Percentiles rank a stretch among this genome's conserved stretches.
Evolutionary conservation across 2,888 invertebrate genomes (phyloP).

Genomic region (Lapara coniferarum): DNA sequence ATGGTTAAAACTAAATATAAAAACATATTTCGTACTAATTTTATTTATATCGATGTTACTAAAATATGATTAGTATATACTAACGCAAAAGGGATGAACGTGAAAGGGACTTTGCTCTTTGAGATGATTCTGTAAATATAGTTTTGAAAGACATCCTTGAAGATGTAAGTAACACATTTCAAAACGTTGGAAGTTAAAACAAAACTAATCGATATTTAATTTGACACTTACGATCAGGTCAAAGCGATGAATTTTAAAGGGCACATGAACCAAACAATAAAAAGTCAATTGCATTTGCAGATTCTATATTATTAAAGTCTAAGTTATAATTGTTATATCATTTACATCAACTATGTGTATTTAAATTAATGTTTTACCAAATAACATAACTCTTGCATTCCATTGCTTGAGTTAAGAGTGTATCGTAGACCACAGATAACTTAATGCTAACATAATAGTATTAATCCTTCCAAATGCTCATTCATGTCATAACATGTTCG

Average conservation of each 20-base stretch:
- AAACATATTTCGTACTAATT: too few species aligned
- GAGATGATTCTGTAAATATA: not conserved
- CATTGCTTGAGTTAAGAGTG: too few species aligned
- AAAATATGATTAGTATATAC: not conserved
- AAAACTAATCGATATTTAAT: constrained; percentile 42
- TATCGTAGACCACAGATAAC: too few species aligned
- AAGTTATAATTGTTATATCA: not conserved
- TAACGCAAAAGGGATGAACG: too few species aligned
- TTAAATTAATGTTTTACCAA: not conserved
- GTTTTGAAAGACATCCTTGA: constrained; percentile 31
- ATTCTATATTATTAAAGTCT: not conserved
- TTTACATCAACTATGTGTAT: not conserved
- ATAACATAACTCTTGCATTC: too few species aligned
- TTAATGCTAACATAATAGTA: not conserved
- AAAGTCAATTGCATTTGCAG: not conserved
- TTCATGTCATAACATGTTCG: not conserved
- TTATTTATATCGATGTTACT: not conserved
- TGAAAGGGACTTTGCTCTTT: not conserved
- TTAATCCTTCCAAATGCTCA: not conserved
- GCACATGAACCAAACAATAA: constrained; percentile 1
- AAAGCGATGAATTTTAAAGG: not conserved
- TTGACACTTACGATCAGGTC: constrained; percentile 24
- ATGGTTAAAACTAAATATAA: too few species aligned
- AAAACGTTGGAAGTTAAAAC: constrained; percentile 27
- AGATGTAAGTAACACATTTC: constrained; percentile 25